Percentiles rank a stretch among this genome's conserved stretches.
Evolutionary conservation across 2,797 vertebrate genomes (phyloP).

Genomic region (Paramormyrops hopkinsi): DNA sequence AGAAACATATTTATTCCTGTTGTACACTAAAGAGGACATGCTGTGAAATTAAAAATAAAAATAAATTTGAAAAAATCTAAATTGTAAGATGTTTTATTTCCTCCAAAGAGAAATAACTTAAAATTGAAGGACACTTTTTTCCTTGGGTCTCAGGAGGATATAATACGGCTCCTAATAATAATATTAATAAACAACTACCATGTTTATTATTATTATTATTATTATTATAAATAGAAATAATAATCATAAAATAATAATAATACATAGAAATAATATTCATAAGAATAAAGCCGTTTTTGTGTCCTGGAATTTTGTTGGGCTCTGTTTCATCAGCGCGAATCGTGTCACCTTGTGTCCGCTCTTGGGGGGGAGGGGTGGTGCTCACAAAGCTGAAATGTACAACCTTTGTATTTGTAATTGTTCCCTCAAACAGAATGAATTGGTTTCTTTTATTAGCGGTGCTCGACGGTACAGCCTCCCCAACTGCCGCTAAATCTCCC

Average conservation of each 20-base stretch:
- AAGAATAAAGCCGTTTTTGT: background rate
- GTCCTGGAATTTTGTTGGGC: background rate
- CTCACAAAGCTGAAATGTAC: background rate
- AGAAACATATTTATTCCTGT: too few species aligned
- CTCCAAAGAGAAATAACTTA: too few species aligned
- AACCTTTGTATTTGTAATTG: constrained; percentile 14
- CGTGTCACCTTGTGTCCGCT: background rate
- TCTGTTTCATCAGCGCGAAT: background rate
- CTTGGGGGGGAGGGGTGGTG: background rate
- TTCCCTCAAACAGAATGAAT: background rate
- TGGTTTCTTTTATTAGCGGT: background rate
- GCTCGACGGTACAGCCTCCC: background rate
- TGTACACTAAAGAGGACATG: too few species aligned
- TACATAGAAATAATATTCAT: background rate
- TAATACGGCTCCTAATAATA: background rate
- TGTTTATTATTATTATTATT: background rate
- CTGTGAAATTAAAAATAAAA: too few species aligned
- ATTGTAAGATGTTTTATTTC: too few species aligned
- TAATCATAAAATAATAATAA: background rate
- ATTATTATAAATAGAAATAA: background rate
- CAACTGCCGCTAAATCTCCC: background rate
- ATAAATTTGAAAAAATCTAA: too few species aligned
- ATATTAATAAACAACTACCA: background rate
- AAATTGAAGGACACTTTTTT: too few species aligned
- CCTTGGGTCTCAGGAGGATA: too few species aligned